Evolutionary conservation across 2,888 invertebrate species (phyloP), one percentile per base, ranked within the genome.

Genomic region (Drosophila setosimentum): DNA sequence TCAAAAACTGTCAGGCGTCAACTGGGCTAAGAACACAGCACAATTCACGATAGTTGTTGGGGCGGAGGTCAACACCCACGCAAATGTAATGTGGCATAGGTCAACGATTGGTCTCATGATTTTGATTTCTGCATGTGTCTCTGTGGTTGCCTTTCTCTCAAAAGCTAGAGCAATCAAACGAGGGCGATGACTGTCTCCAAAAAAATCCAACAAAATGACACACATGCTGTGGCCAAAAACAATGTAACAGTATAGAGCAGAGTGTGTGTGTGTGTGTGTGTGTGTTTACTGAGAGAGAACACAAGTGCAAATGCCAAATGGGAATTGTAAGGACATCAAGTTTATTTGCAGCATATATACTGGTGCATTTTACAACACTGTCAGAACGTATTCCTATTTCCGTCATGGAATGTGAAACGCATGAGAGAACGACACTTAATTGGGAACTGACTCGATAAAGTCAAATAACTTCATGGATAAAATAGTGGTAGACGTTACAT

Each of bases 21-120:
- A 80, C 76, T 73, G 62, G 29, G 57, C 70, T 62, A 71, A 65
- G 78, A 73, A 69, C 70, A 72, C 72, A 60, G 67, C 48, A 57
- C 29, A 51, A 54, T 40, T 51, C 24, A 24, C 8, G 4, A 65
- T 69, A 42, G 74, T 75, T 57, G 58, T 24, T 33, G 57, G 54
- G 50, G 45, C 29, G 45, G 32, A n/a, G 18, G 29, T 42, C 30
- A 59, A 59, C 66, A 42, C 74, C 67, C 74, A 73, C 53, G 64
- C 69, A 83, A 71, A 68, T 85, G 68, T 72, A 54, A 71, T 80
- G 80, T 88, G 76, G 54, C 74, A 63, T 80, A 86, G 85, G 85
- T 86, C 83, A 86, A 76, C 78, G 78, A 86, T 82, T 88, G 73
- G 72, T 73, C 53, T 78, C 74, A 68, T 85, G 88, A 76, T 80